These are phyloP conservation scores for Brachionus koreanus DNA, from an alignment of 1,140 invertebrate species.

Conservation along the genomic window DNA sequence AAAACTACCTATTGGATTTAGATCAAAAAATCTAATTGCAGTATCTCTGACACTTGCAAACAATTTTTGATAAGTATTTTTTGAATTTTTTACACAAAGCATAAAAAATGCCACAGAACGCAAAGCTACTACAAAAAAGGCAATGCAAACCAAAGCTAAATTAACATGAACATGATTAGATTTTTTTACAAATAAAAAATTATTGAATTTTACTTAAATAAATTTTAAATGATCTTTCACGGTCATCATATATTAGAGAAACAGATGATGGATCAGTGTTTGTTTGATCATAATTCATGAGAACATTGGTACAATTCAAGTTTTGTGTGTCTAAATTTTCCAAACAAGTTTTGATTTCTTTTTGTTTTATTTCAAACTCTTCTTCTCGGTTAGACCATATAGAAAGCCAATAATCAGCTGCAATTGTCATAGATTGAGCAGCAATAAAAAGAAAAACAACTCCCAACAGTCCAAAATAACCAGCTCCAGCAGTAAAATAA, in stretches of 20 bases:
- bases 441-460: conserved; percentile 65
- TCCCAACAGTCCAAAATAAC: conserved; percentile 61
- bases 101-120: conserved; percentile 71
- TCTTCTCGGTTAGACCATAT: conserved; percentile 63
- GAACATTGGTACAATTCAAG: background rate
- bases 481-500: conserved; percentile 69
- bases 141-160: conserved; percentile 52
- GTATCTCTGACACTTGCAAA: conserved; percentile 74
- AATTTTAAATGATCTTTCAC: background rate
- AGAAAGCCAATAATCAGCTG: conserved; percentile 74
- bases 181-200: too few species aligned
- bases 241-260: background rate
- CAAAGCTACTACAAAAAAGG: conserved; percentile 42
- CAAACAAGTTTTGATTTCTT: background rate
- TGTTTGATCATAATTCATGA: background rate
- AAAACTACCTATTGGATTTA: conserved; percentile 67
- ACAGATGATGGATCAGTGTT: background rate
- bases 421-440: conserved; percentile 68
- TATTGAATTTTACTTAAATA: background rate
- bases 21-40: conserved; percentile 82
- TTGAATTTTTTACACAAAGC: conserved; percentile 74
- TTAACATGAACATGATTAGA: conserved; percentile 48
- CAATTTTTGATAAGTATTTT: conserved; percentile 75
- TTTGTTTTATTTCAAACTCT: background rate
- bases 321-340: background rate